These are phyloP conservation scores for Oxyura jamaicensis DNA, from an alignment of 2,113 vertebrate species.

Conservation along the genomic window DNA sequence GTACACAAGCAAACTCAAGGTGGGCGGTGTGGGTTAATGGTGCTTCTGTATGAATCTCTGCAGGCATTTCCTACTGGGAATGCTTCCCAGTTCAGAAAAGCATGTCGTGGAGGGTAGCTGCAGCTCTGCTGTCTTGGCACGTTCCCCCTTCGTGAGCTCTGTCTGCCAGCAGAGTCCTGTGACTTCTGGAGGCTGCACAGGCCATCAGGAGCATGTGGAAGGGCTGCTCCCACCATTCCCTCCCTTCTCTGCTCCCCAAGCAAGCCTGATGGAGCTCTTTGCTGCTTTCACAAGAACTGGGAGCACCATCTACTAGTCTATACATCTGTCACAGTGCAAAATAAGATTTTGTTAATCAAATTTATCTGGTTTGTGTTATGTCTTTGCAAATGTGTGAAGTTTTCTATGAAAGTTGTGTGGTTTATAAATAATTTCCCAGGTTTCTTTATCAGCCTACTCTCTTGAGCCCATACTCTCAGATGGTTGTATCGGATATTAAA, in stretches of 20 bases:
- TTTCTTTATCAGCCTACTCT: neutral
- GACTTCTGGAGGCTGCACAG: neutral
- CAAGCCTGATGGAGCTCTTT: neutral
- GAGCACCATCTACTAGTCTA: neutral
- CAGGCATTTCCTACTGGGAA: slow-evolving; percentile 38
- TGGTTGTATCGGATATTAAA: neutral
- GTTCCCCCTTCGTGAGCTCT: neutral
- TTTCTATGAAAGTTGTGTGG: neutral
- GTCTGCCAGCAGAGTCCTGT: neutral
- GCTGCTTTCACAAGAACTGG: neutral
- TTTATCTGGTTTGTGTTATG: neutral
- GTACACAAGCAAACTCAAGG: neutral
- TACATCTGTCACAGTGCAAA: neutral
- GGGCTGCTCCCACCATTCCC: neutral
- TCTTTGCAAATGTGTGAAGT: neutral
- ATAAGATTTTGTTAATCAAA: slow-evolving; percentile 5
- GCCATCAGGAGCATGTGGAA: neutral
- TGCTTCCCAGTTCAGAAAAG: neutral
- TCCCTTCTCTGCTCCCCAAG: neutral
- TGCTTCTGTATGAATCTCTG: neutral
- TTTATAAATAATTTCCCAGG: neutral
- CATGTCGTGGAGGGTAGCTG: neutral
- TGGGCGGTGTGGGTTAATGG: neutral
- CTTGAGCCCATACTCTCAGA: neutral
- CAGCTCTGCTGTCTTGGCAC: neutral